Base-by-base conservation (phyloP, 2,797 vertebrate genomes). In the Pangasius sanitwongsei region DNA sequence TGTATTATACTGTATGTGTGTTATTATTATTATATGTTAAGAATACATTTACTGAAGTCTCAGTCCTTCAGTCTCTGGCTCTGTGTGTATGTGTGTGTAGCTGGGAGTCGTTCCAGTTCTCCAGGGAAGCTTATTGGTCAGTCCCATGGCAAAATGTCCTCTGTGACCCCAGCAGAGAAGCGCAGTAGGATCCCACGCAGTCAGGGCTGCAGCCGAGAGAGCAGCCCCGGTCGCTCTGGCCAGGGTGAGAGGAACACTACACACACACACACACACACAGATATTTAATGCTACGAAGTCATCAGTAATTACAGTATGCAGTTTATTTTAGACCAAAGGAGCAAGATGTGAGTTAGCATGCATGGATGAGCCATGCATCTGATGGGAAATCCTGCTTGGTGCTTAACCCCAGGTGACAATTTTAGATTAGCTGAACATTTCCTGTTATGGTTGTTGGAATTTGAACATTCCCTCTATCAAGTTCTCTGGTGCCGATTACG, bases 151-250 rank as follows among this genome's bases (percentile, higher is more conserved):
- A 94, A 97, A 88, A 91, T 96, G 3, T 95, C 96, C 3, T 53
- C 95, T 0, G 92, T 95, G 89, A 92, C 94, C 2, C 91, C 94
- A 55, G 91, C 96, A 20, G 97, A 98, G 89, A 98, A 97, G 87
- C 95, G 94, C 83, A 96, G 96, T 90, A 97, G 97, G 92, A 98
- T 98, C 77, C 98, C 98, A 53, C 97, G 97, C 87, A 99, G 98
- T 93, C 98, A 99, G 81, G 98, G 98, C 80, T 99, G 98, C 95
- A 99, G 98, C 93, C 96, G 98, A 16, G 98, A 99, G 94, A 98
- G 97, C 34, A 99, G 98, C 92, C 98, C 98, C 91, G 97, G 95
- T 95, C 95, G 98, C 90, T 95, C 97, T 23, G 96, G 96, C 91
- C 88, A 96, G 91, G 98, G 98, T 98, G 96, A 97, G 96, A 83